These are phyloP conservation scores for Halocynthia roretzi DNA, from an alignment of 23 tunicate species.

Conservation along the genomic window DNA sequence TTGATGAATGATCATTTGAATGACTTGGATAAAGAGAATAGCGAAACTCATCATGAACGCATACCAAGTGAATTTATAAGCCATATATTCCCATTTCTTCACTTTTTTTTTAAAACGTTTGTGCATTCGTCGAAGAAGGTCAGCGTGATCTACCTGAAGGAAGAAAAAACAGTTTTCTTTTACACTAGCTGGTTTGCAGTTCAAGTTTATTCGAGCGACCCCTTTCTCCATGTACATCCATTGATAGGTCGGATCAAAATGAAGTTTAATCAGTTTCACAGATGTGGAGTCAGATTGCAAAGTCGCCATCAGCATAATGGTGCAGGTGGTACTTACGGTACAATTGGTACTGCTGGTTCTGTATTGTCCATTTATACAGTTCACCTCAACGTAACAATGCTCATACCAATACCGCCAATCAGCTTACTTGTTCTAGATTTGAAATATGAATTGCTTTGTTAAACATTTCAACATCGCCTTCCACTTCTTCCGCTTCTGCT, in stretches of 20 bases:
- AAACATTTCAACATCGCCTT: slow-evolving; percentile 44
- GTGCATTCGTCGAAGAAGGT: slow-evolving; percentile 55
- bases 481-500: slow-evolving; percentile 49
- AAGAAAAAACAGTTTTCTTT: background rate
- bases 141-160: slow-evolving; percentile 65
- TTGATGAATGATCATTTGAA: slow-evolving; percentile 70
- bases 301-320: background rate
- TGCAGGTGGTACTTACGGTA: background rate
- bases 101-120: slow-evolving; percentile 65
- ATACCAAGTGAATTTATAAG: slow-evolving; percentile 43
- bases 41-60: slow-evolving; percentile 55
- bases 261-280: too few relatives aligned
- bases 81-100: slow-evolving; percentile 58
- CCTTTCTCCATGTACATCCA: too few relatives aligned
- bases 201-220: too few relatives aligned
- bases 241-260: too few relatives aligned
- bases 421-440: slow-evolving; percentile 39
- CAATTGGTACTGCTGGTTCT: background rate
- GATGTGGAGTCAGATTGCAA: background rate
- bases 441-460: slow-evolving; percentile 54
- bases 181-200: background rate
- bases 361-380: background rate
- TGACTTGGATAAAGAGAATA: slow-evolving; percentile 56
- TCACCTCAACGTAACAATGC: background rate
- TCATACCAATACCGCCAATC: background rate